phyloP scores from a whole-genome alignment of 2,888 invertebrate genomes.

The Syrphus vitripennis region DNA sequence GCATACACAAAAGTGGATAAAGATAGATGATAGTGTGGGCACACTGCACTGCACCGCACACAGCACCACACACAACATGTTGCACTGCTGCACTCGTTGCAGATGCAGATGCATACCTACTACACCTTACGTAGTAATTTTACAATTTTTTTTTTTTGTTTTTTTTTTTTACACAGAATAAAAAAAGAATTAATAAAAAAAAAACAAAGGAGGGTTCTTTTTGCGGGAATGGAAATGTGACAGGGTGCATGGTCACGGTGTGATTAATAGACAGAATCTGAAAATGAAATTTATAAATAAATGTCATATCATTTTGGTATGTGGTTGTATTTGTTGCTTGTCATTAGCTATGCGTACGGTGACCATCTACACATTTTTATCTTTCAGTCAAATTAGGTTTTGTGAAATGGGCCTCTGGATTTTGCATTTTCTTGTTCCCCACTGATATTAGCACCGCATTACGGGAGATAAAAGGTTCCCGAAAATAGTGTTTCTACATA shows the following conservation, averaged over 20 bases:
- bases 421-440: no score
- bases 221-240: conserved; percentile 58
- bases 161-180: background rate
- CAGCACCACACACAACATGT: background rate
- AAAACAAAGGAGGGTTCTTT: conserved; percentile 21
- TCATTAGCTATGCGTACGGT: background rate
- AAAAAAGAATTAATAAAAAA: background rate
- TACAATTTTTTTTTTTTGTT: background rate
- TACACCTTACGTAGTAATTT: conserved; percentile 48
- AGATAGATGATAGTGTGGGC: conserved; percentile 70
- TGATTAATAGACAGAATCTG: conserved; percentile 70
- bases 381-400: no score
- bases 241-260: conserved; percentile 58
- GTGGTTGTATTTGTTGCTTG: conserved; percentile 37
- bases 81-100: background rate
- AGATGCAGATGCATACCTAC: background rate
- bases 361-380: no score
- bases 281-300: conserved; percentile 68
- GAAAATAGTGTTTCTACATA: no score
- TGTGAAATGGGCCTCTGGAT: no score
- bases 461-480: no score
- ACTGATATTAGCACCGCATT: no score
- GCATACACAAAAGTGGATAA: conserved; percentile 65
- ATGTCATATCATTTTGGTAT: conserved; percentile 45
- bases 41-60: background rate